Evolutionary conservation across 2,113 vertebrate species (phyloP), one percentile per base, ranked within the genome.

Genomic region (Meles meles): DNA sequence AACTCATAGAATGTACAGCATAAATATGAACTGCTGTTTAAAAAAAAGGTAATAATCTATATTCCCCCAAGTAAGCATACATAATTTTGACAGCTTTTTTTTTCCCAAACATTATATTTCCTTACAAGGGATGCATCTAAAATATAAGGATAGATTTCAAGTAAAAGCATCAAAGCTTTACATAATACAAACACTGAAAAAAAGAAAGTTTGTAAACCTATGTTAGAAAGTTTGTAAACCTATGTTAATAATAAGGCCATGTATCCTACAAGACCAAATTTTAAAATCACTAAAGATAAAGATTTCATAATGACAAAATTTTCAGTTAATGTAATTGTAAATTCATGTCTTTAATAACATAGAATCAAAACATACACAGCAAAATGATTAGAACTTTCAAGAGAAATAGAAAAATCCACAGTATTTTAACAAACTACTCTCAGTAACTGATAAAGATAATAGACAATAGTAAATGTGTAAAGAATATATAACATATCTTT

Each of bases 191-290:
- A 59, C 21, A 57, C 49, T 81, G 47, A 23, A 8, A n/a, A n/a
- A 39, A 57, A n/a, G n/a, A n/a, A n/a, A n/a, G n/a, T n/a, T n/a
- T n/a, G n/a, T n/a, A n/a, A n/a, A n/a, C n/a, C n/a, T n/a, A n/a
- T n/a, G n/a, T n/a, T n/a, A 57, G 0, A 59, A 39, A 29, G 21
- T 0, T 1, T 23, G 21, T 27, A 3, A 5, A 15, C 13, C 52
- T 39, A 82, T 39, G n/a, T 59, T 59, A 59, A 82, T 39, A 59
- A 59, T 59, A 27, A 57, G 12, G 6, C 5, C 52, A 52, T 52
- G 13, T 57, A 39, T 27, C n/a, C 55, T 59, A 39, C 23, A 82
- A 59, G 23, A 18, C 25, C 11, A 81, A 81, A 39, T n/a, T 6
- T 15, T 15, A 39, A 82, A 59, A 79, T 37, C n/a, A 27, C n/a